Evolutionary conservation across 1,140 invertebrate species (phyloP), one percentile per base, ranked within the genome.

Genomic region (Drosophila azteca): DNA sequence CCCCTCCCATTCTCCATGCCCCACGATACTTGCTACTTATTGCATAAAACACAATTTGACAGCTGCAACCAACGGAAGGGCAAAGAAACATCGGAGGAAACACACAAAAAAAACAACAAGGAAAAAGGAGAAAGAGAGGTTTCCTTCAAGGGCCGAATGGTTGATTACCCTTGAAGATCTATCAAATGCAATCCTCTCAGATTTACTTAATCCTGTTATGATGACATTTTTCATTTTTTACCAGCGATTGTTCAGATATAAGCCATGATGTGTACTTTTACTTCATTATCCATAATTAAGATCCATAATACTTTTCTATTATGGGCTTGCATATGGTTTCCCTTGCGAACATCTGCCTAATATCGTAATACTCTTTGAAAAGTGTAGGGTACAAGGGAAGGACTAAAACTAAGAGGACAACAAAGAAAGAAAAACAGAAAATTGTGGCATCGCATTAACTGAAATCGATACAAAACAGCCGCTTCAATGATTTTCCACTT

Each of bases 41-140:
- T 75, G 70, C 53, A 68, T 58, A 78, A 65, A 80, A 61, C 59
- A 80, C 80, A 85, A 80, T 85, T 85, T 84, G 81, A 84, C 81
- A 84, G 81, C 81, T 85, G 81, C 81, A 80, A 39, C 78, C 55
- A 48, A 71, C 60, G 66, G 71, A 75, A 72, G 70, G 60, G 58
- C 50, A 39, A 39, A 39, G 46, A 44, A 77, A 74, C 58, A 39
- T 31, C 66, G 4, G 41, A 17, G 15, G 53, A 29, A 62, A 29
- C 44, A 58, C 26, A 20, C 22, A 24, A 6, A 13, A 44, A 29
- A 51, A 39, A 20, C 22, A 24, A 6, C 8, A 44, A 29, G 45
- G 29, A 39, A 22, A 39, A 1, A 46, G 13, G 24, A 0, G 35
- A 13, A 39, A 1, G 35, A 39, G 11, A 4, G 11, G 11, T 39